Base-by-base conservation (phyloP, 2,888 invertebrate genomes). In the Synergus umbraculus region DNA sequence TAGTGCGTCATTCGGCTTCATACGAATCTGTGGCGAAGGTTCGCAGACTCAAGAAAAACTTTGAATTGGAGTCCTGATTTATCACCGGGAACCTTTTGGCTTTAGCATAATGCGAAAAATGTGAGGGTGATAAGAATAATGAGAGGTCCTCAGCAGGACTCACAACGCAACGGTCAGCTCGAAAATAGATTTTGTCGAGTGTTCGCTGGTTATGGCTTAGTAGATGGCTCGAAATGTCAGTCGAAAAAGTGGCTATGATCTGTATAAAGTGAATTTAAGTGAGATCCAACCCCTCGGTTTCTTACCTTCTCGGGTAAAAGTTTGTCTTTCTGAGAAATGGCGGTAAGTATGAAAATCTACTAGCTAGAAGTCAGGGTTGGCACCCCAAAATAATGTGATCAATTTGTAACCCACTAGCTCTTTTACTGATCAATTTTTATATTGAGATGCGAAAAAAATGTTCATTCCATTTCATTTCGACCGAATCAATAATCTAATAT, bases 311-410 rank as follows among this genome's bases (percentile, higher is more conserved):
- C 76, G 29, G 76, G 84, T 83, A 76, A 86, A 88, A 89, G 85
- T 88, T 89, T 83, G 79, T 82, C 78, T 83, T 82, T 84, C 78
- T 90, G 90, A 90, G 87, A 90, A 89, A 90, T 90, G 89, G 87
- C 84, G 82, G 87, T 84, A 88, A 90, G 89, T 90, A 90, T 90
- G 90, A 90, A 89, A 90, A 90, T 89, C 88, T 79, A 78, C 85
- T 86, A 84, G 85, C 83, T 84, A 85, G 78, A 83, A 82, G 83
- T 83, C 85, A 81, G 82, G 58, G 77, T 54, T 2, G 54, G n/a
- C 5, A n/a, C 18, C n/a, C n/a, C 54, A n/a, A 7, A n/a, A 54
- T n/a, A 7, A 54, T 54, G 15, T 54, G 15, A n/a, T 54, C n/a
- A 54, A n/a, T 54, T 54, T 54, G 54, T n/a, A n/a, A 54, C 15